Evolutionary conservation across 1,140 invertebrate species (phyloP), one percentile per base, ranked within the genome.

Genomic region (Mylabris phalerata): DNA sequence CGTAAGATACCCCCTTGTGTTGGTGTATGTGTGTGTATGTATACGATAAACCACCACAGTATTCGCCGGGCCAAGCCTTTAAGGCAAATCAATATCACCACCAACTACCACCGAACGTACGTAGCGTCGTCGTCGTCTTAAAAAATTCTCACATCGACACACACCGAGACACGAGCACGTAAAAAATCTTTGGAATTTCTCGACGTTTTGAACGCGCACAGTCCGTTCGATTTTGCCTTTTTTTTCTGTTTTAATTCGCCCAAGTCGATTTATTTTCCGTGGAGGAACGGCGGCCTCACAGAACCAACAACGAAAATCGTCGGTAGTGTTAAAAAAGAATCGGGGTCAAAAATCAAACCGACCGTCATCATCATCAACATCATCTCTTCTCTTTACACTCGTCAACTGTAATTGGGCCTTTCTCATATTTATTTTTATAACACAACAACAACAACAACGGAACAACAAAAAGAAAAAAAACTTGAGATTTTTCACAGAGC

Each of bases 31-130:
- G 19, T 19, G 19, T 19, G 19, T 19, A 19, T 2, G 19, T 19
- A 19, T 19, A 19, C 19, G 19, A 19, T 19, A 19, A 19, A 19
- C 19, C 19, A 19, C 19, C 19, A 19, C 19, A 19, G 69, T 67
- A 69, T 71, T 71, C 65, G 68, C 65, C 71, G 72, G 65, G 71
- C 72, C 72, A 69, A 72, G 71, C 72, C 72, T 73, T 70, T 68
- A 62, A 68, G 68, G 62, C 71, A 67, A 74, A 73, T 73, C 72
- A 71, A 73, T 73, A 72, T 64, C 60, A 62, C 65, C 19, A 19
- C 19, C 19, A 19, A 19, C 19, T 19, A 19, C 19, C 19, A 19
- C 19, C 19, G 19, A 19, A 19, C 19, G 19, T 19, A 19, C 19
- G 19, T 19, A 19, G 19, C 19, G 19, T 19, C 19, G 19, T 19